A percentile compares a stretch with the other conserved stretches of the same genome.
These are phyloP conservation scores for Cynopterus brachyotis DNA, from an alignment of 2,113 vertebrate genomes.

Conservation along the genomic window DNA sequence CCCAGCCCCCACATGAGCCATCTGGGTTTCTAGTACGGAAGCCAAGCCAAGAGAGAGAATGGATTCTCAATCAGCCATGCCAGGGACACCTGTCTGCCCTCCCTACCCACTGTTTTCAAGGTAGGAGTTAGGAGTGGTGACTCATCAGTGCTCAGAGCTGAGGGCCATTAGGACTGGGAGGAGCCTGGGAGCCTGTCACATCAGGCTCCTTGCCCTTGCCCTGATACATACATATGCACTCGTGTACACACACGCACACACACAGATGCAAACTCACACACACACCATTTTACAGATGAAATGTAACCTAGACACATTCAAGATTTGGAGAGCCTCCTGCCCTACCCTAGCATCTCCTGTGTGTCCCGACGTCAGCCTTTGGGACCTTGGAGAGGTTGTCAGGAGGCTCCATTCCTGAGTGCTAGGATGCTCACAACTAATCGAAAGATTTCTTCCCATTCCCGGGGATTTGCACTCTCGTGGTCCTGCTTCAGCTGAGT, in stretches of 20 bases:
- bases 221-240: neutral
- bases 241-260: too few relatives aligned
- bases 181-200: neutral
- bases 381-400: neutral
- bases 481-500: neutral
- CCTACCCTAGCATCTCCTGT: neutral
- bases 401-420: neutral
- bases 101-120: neutral
- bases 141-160: neutral
- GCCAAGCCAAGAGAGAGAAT: neutral
- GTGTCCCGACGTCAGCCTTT: neutral
- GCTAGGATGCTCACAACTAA: neutral
- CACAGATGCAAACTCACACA: too few relatives aligned
- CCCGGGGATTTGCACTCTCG: accelerated
- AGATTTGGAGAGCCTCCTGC: neutral
- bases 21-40: neutral
- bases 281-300: neutral
- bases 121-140: neutral
- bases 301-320: neutral
- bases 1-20: neutral
- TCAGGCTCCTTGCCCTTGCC: neutral
- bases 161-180: neutral
- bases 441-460: neutral
- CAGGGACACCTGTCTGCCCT: neutral
- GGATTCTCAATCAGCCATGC: neutral